Conservation (phyloP, 1,140 invertebrate species). For the Oncopodura yosiiana region DNA sequence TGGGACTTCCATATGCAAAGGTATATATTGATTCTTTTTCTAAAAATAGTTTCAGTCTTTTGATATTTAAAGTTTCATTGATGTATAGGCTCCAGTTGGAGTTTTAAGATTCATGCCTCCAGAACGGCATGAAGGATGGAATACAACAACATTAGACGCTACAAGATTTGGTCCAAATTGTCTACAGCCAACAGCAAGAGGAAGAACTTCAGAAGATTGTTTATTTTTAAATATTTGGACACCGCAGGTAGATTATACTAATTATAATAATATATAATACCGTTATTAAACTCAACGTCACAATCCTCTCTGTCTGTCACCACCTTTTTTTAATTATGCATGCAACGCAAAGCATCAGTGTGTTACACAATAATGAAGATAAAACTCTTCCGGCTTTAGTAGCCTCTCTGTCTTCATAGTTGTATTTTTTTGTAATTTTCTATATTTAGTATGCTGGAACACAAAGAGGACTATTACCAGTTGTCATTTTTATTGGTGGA, state of each 20-base stretch:
- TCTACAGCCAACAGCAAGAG: slow-evolving; percentile 30
- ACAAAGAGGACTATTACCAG: slow-evolving; percentile 26
- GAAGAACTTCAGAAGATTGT: slow-evolving; percentile 34
- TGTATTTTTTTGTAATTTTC: not conserved
- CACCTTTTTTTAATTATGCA: too few species aligned
- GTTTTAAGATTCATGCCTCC: slow-evolving; percentile 32
- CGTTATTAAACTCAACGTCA: not conserved
- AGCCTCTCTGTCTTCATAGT: too few species aligned
- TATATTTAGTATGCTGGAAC: slow-evolving; percentile 23
- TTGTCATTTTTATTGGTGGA: slow-evolving; percentile 35
- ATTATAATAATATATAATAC: not conserved
- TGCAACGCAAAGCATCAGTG: too few species aligned
- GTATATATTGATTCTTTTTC: too few species aligned
- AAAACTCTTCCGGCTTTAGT: too few species aligned
- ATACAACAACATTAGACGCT: slow-evolving; percentile 32
- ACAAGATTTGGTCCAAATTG: slow-evolving; percentile 27
- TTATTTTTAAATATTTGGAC: slow-evolving; percentile 35
- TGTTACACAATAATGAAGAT: too few species aligned
- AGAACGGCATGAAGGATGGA: slow-evolving; percentile 34
- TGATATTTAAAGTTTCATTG: too few species aligned
- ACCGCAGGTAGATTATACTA: slow-evolving; percentile 18
- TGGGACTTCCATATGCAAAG: slow-evolving; percentile 34
- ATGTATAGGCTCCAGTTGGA: slow-evolving; percentile 30
- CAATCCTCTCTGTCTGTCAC: too few species aligned
- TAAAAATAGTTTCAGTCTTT: too few species aligned